Evolutionary conservation across 2,888 invertebrate genomes (phyloP), one percentile per base, ranked within the genome.

Genomic region (Callyntrura guangdongensis): DNA sequence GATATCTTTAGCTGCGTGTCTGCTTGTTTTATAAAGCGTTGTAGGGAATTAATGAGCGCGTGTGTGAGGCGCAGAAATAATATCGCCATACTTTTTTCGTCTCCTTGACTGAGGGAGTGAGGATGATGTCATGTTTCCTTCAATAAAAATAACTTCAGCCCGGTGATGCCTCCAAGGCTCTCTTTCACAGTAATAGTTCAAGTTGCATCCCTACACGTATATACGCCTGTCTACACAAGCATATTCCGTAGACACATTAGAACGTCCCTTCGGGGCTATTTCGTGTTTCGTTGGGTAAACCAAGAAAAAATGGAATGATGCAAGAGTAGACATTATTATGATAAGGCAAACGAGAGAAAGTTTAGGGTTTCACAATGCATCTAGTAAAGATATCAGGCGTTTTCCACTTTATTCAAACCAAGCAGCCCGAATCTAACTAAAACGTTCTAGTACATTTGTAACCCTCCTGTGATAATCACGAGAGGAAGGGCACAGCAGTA

Each of bases 201-300:
- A 20, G 25, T n/a, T 53, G 4, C 9, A 47, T 45, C 6, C 12
- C 6, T 72, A 59, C 72, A 45, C n/a, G 45, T 9, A 53, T 56
- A n/a, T 56, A 36, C 25, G 25, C n/a, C 14, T 17, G 17, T 59
- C 59, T 59, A 17, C n/a, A 17, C 45, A 20, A 45, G 25, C 14
- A 14, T 67, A 67, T 86, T 25, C 20, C 22, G 56, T 47, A 82
- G 81, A 81, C 82, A 72, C 88, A 82, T 88, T 88, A 56, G 17
- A 49, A 56, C 69, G 67, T 88, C 81, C 88, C 88, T 88, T 82
- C 81, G 81, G 82, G 88, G 53, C 67, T 82, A 88, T 69, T 88
- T 82, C 69, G 45, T n/a, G 45, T 69, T 82, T 81, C 61, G 17
- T 27, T 67, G 53, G 77, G 25, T 22, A 17, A 59, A 49, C 47